Evolutionary conservation across 1,140 invertebrate genomes (phyloP), one percentile per base, ranked within the genome.

Genomic region (Hermatobates lingyangjiaoensis): DNA sequence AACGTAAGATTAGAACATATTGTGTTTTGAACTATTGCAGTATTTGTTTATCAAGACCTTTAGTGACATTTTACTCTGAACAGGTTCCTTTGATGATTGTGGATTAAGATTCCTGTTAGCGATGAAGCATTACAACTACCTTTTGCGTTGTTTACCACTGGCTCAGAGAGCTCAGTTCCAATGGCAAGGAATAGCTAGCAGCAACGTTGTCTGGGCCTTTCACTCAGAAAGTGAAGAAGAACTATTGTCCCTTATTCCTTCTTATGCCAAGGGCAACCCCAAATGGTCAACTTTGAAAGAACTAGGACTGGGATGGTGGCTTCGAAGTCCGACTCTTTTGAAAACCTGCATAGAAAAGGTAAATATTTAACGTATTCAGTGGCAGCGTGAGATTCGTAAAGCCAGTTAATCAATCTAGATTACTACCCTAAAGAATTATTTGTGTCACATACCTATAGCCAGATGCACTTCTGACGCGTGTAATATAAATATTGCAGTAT

Each of bases 201-300:
- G 89, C 51, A 91, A 96, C 67, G 72, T 98, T 14, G 91, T 96
- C 10, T 99, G 96, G 96, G 96, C 94, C 1, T 98, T 93, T 67
- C 95, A 99, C 69, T 98, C 93, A 0, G 95, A 98, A 67, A 89
- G 89, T 26, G 88, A 96, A 68, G 92, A 96, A 62, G 95, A 97
- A 66, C 67, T 98, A 27, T 66, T 98, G 1, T 81, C 83, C 50
- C 67, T 96, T 18, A 83, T 98, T 56, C 93, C 94, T 0, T 85
- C 81, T 20, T 86, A 87, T 64, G 74, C 80, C 0, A 88, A 88
- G 64, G 79, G 78, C 52, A 79, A 79, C 59, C 77, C 83, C 0
- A 87, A 80, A 21, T 99, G 96, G 96, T 71, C 74, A n/a, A 84
- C 89, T 38, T 68, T 98, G 53, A 80, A 86, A 54, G 90, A 96